Evolutionary conservation across 1,140 invertebrate species (phyloP).

Genomic region (Hycleus phaleratus): DNA sequence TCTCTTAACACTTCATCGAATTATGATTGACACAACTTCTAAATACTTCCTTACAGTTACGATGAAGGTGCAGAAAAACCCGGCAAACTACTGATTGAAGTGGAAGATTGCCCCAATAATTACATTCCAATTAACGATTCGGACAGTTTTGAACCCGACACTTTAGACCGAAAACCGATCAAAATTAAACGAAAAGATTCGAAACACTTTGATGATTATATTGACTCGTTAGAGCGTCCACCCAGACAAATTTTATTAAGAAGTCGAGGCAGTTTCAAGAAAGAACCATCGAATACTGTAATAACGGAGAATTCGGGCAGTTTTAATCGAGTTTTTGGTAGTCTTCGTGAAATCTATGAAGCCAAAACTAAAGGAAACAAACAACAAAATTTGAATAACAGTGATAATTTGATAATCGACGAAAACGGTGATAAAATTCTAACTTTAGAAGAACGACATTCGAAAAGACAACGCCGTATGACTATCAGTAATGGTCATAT

Average conservation of each 20-base stretch:
- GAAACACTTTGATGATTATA: conserved; percentile 35
- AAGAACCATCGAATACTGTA: conserved; percentile 31
- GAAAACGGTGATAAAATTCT: conserved; percentile 44
- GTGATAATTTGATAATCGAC: conserved; percentile 2
- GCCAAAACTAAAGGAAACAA: conserved; percentile 42
- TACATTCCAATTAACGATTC: conserved; percentile 62
- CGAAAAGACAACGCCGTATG: conserved; percentile 54
- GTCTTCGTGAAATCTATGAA: conserved; percentile 65
- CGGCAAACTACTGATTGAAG: conserved; percentile 68
- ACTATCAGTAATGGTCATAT: conserved; percentile 44
- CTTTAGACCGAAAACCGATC: conserved; percentile 72
- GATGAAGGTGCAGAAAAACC: conserved; percentile 52
- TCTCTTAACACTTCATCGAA: background rate
- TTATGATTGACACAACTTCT: background rate
- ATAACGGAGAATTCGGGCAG: conserved; percentile 12
- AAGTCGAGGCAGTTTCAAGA: conserved; percentile 56
- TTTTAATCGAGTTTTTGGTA: conserved; percentile 50
- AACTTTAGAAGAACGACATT: conserved; percentile 58
- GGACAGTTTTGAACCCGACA: conserved; percentile 75
- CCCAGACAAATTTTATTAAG: conserved; percentile 47
- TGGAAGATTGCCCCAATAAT: conserved; percentile 63
- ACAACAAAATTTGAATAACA: conserved; percentile 25
- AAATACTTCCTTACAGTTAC: conserved; percentile 20
- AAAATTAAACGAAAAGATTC: conserved; percentile 34
- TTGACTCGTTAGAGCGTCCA: conserved; percentile 51